A percentile compares a stretch with the other conserved stretches of the same genome.
Conservation (phyloP, 2,888 invertebrate species). For the Ethmia dodecea region DNA sequence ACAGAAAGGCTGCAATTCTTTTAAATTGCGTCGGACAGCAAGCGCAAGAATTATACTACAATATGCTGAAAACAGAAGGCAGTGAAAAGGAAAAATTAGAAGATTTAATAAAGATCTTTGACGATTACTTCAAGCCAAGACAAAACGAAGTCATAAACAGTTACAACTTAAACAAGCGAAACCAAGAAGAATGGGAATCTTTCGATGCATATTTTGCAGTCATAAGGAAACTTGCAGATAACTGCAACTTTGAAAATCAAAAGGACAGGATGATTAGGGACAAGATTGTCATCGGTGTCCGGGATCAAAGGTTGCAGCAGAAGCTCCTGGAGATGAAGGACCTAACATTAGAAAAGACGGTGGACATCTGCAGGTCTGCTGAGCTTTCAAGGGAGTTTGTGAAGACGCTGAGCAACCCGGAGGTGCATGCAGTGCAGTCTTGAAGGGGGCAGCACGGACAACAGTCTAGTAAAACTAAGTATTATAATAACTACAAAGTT, state of each 20-base stretch:
- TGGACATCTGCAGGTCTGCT: background rate
- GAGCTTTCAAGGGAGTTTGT: background rate
- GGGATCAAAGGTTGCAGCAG: background rate
- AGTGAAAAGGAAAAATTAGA: background rate
- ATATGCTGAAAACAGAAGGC: background rate
- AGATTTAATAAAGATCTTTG: background rate
- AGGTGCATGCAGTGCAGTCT: background rate
- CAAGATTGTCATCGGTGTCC: background rate
- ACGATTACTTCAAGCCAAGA: background rate
- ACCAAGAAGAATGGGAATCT: background rate
- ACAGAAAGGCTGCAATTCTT: background rate
- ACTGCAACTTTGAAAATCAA: background rate
- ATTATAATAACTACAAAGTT: background rate
- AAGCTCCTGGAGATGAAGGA: background rate
- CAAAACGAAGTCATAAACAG: background rate
- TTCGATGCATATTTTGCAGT: background rate
- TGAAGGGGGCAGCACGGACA: background rate
- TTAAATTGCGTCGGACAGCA: background rate
- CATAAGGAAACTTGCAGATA: background rate
- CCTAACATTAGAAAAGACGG: background rate
- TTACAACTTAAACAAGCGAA: background rate
- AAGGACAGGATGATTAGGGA: background rate
- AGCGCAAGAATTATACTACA: background rate
- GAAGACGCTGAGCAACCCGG: background rate
- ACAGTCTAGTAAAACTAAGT: background rate